phyloP scores from a whole-genome alignment of 2,888 invertebrate genomes.

The Auanema freiburgensis region DNA sequence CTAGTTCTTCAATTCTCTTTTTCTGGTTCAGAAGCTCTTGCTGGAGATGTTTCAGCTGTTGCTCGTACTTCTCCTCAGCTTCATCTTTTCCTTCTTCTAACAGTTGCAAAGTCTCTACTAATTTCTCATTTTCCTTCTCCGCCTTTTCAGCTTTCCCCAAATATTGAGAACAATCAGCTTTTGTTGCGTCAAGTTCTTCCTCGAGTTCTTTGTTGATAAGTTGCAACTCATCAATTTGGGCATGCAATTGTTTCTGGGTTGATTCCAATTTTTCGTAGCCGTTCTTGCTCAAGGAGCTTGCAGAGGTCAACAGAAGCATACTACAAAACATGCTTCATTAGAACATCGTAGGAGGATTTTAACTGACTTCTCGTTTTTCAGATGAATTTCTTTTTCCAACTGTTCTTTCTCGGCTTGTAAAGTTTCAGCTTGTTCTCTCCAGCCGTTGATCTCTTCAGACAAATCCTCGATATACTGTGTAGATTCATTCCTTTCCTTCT shows the following conservation, averaged over 20 bases:
- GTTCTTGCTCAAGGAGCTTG: too few relatives aligned
- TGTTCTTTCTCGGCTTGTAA: slow-evolving; percentile 22
- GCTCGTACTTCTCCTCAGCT: slow-evolving; percentile 9
- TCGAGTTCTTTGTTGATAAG: slow-evolving; percentile 15
- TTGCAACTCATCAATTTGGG: too few relatives aligned
- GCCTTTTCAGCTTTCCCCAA: slow-evolving; percentile 12
- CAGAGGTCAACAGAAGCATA: too few relatives aligned
- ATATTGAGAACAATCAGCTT: slow-evolving; percentile 4
- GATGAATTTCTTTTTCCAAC: background rate
- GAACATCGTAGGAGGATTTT: too few relatives aligned
- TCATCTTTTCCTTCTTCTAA: slow-evolving; percentile 13
- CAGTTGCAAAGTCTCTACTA: slow-evolving; percentile 9
- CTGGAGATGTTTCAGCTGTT: background rate
- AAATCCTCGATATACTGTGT: slow-evolving; percentile 30
- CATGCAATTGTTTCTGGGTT: too few relatives aligned
- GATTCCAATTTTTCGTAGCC: too few relatives aligned
- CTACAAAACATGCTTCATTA: too few relatives aligned
- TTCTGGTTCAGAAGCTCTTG: slow-evolving; percentile 7
- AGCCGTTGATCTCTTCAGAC: slow-evolving; percentile 27
- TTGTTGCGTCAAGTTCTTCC: background rate
- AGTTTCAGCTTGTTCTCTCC: slow-evolving; percentile 26
- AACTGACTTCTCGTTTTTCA: too few relatives aligned
- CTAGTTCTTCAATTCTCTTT: slow-evolving; percentile 29
- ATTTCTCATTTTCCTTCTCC: slow-evolving; percentile 18
- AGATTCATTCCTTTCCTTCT: slow-evolving; percentile 26